A percentile compares a stretch with the other conserved stretches of the same genome.
phyloP scores from a whole-genome alignment of 2,888 invertebrate genomes.

The Nymphalis c-album region DNA sequence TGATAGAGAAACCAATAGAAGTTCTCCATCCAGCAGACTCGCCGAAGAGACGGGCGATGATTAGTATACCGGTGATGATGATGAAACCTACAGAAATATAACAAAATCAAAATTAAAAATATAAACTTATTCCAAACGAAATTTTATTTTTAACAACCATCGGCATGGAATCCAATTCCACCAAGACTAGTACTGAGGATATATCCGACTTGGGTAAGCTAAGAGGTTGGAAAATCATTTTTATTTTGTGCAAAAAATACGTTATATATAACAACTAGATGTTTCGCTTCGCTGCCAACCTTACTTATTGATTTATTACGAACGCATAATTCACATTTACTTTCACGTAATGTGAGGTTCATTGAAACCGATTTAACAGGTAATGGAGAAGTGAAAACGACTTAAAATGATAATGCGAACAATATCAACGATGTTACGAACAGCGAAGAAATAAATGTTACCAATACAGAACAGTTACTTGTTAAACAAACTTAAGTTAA shows the following conservation, averaged over 20 bases:
- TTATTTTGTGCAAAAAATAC: not conserved
- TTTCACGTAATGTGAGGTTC: constrained; percentile 54
- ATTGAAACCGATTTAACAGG: constrained; percentile 62
- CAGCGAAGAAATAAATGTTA: too few relatives aligned
- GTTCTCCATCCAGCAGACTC: constrained; percentile 85
- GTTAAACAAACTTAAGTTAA: too few relatives aligned
- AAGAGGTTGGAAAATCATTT: too few relatives aligned
- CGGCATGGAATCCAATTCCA: too few relatives aligned
- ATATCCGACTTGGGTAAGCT: too few relatives aligned
- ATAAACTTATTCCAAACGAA: not conserved
- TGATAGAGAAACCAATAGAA: constrained; percentile 82
- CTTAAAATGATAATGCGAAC: constrained; percentile 42
- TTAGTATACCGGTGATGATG: constrained; percentile 83
- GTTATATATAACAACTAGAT: not conserved
- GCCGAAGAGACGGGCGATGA: constrained; percentile 82
- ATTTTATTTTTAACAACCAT: too few relatives aligned
- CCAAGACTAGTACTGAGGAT: not conserved
- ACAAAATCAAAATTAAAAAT: not conserved
- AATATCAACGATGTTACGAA: constrained; percentile 28
- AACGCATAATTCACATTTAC: constrained; percentile 33
- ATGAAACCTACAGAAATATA: constrained; percentile 76
- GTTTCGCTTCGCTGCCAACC: constrained; percentile 3
- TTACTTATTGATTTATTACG: constrained; percentile 10
- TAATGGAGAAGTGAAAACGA: constrained; percentile 54
- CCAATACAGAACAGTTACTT: too few relatives aligned